Conservation (phyloP, 2,113 vertebrate genomes). For the Oreochromis tanganicae region DNA sequence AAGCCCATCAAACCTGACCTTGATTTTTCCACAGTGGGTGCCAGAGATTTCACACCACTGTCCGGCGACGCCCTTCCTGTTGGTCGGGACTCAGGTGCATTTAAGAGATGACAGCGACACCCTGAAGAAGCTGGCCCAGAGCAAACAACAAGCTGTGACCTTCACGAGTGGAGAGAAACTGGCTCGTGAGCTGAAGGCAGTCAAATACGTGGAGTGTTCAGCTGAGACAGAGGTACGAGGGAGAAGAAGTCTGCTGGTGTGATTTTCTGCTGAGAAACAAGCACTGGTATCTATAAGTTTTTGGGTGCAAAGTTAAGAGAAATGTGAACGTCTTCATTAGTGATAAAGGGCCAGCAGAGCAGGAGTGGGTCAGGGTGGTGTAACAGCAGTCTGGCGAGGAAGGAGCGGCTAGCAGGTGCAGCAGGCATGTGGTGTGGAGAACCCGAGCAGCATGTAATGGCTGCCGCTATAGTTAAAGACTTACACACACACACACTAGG, state of each 20-base stretch:
- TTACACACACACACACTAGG: too few species aligned
- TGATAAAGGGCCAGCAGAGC: too few species aligned
- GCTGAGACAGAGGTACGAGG: not conserved
- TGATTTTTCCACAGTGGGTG: not conserved
- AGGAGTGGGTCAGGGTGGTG: too few species aligned
- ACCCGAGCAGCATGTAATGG: too few species aligned
- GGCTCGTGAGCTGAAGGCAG: not conserved
- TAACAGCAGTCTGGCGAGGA: too few species aligned
- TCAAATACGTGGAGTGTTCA: not conserved
- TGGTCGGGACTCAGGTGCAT: not conserved
- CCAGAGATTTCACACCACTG: not conserved
- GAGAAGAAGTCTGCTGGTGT: not conserved
- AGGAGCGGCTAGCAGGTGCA: too few species aligned
- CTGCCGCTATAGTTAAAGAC: too few species aligned
- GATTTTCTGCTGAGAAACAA: not conserved
- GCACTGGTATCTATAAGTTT: rapidly evolving
- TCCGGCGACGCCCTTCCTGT: not conserved
- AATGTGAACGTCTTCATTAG: not conserved
- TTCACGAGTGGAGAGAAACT: not conserved
- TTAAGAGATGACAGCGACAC: rapidly evolving
- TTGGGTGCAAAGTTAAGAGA: not conserved
- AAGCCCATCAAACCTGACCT: not conserved
- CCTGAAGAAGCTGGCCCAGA: not conserved
- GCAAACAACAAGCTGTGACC: not conserved
- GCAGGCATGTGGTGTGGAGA: too few species aligned